Percentiles rank a stretch among this genome's conserved stretches.
Evolutionary conservation across 2,888 invertebrate genomes (phyloP).

Genomic region (Dinocampus coccinellae): DNA sequence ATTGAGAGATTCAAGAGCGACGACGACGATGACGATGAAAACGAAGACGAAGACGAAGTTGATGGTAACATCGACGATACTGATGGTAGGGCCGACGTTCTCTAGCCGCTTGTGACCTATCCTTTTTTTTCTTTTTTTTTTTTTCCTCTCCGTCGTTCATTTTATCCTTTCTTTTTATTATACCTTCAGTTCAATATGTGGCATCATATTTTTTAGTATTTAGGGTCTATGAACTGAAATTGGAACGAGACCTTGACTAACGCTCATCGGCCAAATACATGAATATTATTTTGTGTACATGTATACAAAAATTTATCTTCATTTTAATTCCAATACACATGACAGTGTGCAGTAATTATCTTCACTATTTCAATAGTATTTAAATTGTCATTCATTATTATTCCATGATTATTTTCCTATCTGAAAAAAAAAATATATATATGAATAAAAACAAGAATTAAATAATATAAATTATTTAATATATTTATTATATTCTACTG

Average conservation of each 20-base stretch:
- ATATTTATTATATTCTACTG: no score
- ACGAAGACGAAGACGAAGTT: no score
- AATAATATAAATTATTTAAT: no score
- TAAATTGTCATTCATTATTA: no score
- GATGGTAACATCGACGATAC: no score
- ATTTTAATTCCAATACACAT: slow-evolving; percentile 4
- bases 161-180: not conserved
- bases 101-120: slow-evolving; percentile 50
- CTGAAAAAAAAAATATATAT: no score
- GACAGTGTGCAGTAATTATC: not conserved
- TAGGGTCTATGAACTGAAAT: slow-evolving; percentile 62
- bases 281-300: no score
- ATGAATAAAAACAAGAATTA: no score
- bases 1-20: slow-evolving; percentile 24
- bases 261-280: slow-evolving; percentile 39
- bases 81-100: slow-evolving; percentile 11
- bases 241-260: slow-evolving; percentile 62
- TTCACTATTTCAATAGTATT: not conserved
- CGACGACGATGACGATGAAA: no score
- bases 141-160: slow-evolving; percentile 23
- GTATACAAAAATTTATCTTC: slow-evolving; percentile 2
- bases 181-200: not conserved
- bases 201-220: not conserved
- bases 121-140: slow-evolving; percentile 33
- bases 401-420: no score